These are phyloP conservation scores for Pinna nobilis DNA, from an alignment of 1,140 invertebrate species.

Conservation along the genomic window DNA sequence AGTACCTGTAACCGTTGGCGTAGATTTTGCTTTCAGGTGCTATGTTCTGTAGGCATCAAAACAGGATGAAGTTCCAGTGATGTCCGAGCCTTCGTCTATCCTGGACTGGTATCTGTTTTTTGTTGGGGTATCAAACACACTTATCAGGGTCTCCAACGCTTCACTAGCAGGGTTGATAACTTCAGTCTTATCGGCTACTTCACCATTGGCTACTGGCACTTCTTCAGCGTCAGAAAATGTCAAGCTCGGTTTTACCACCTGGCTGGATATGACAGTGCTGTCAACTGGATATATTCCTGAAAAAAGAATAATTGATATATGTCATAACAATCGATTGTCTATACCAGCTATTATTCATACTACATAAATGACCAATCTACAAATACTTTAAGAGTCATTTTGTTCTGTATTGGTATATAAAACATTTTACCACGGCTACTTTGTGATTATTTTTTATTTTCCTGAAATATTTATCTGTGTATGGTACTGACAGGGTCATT, in stretches of 20 bases:
- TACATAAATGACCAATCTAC: too few relatives aligned
- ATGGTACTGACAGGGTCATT: too few relatives aligned
- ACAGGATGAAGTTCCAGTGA: conserved; percentile 30
- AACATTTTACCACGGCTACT: too few relatives aligned
- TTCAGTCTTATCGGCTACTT: background rate
- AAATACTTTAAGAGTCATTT: too few relatives aligned
- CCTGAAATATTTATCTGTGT: too few relatives aligned
- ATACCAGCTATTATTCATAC: too few relatives aligned
- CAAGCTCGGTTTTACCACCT: conserved; percentile 30
- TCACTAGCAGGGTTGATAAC: conserved; percentile 2
- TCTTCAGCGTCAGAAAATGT: background rate
- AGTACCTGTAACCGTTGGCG: background rate
- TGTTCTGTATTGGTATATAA: too few relatives aligned
- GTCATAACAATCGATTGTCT: too few relatives aligned
- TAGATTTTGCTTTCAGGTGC: conserved; percentile 5
- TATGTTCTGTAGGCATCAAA: conserved; percentile 38
- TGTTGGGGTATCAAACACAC: conserved; percentile 18
- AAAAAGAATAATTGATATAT: too few relatives aligned
- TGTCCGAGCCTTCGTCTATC: conserved; percentile 27
- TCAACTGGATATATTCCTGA: conserved; percentile 39
- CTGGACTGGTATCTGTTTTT: background rate
- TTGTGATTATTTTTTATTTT: too few relatives aligned
- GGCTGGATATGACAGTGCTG: conserved; percentile 28
- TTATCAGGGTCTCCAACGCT: conserved; percentile 24
- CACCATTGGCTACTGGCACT: background rate